phyloP scores from a whole-genome alignment of 2,113 vertebrate genomes.

The Sturnus vulgaris region DNA sequence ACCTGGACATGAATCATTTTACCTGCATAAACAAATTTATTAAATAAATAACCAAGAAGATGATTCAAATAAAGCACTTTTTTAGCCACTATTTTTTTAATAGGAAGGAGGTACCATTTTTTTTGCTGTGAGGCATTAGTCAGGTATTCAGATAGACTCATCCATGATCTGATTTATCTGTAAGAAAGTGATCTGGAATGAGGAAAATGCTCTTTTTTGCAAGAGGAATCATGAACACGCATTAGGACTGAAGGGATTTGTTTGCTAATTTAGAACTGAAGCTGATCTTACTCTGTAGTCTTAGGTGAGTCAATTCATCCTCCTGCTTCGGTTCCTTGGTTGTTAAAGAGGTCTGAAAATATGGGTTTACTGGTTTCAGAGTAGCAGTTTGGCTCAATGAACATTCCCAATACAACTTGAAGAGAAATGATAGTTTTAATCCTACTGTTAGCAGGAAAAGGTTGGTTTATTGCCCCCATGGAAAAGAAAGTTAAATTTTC shows the following conservation, averaged over 20 bases:
- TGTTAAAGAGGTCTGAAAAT: neutral
- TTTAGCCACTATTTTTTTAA: neutral
- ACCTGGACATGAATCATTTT: neutral
- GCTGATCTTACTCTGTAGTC: neutral
- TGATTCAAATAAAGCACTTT: neutral
- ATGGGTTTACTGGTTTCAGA: neutral
- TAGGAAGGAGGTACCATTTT: neutral
- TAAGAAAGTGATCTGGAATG: constrained; percentile 32
- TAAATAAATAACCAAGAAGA: neutral
- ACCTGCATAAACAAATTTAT: neutral
- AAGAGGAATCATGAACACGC: neutral
- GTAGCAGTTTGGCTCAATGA: neutral
- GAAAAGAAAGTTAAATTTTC: neutral
- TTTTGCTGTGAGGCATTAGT: neutral
- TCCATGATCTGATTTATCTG: neutral
- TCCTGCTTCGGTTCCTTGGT: neutral
- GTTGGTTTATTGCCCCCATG: neutral
- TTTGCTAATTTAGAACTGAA: neutral
- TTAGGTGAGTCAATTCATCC: neutral
- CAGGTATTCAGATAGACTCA: constrained; percentile 28
- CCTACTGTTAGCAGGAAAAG: neutral
- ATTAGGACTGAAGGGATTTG: neutral
- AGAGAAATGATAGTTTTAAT: neutral
- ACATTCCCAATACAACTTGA: neutral
- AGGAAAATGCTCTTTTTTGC: neutral